Percentiles rank a stretch among this genome's conserved stretches.
Evolutionary conservation across 2,888 invertebrate species (phyloP).

Genomic region (Sympetrum striolatum): DNA sequence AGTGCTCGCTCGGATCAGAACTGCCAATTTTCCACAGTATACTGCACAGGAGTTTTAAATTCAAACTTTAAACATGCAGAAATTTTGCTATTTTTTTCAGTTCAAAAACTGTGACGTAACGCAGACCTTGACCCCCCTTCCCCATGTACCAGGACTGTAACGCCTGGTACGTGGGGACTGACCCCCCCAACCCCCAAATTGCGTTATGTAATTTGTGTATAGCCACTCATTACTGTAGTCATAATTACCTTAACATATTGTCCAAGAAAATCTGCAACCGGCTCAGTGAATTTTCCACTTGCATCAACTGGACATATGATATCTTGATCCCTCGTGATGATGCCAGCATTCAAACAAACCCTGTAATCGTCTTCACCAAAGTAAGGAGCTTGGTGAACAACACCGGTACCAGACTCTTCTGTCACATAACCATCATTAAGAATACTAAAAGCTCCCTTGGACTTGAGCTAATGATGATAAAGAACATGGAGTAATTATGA

Average conservation of each 20-base stretch:
- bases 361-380: slow-evolving; percentile 99
- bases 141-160: too few relatives aligned
- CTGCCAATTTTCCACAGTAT: too few relatives aligned
- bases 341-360: slow-evolving; percentile 68
- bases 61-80: too few relatives aligned
- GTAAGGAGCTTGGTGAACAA: slow-evolving; percentile 98
- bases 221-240: not conserved
- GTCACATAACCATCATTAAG: slow-evolving; percentile 92
- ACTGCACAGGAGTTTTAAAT: too few relatives aligned
- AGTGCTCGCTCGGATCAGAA: too few relatives aligned
- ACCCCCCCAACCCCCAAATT: too few relatives aligned
- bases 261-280: slow-evolving; percentile 87
- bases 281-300: slow-evolving; percentile 82
- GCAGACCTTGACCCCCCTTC: too few relatives aligned
- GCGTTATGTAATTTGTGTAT: too few relatives aligned
- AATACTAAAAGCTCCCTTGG: slow-evolving; percentile 78
- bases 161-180: too few relatives aligned
- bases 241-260: slow-evolving; percentile 80
- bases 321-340: slow-evolving; percentile 87
- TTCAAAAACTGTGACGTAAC: too few relatives aligned
- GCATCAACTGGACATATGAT: slow-evolving; percentile 95
- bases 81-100: too few relatives aligned
- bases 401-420: slow-evolving; percentile 94
- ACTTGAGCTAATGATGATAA: slow-evolving; percentile 52
- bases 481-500: not conserved